Base-by-base conservation (phyloP, 1,140 invertebrate genomes). In the Calephelis virginiensis region DNA sequence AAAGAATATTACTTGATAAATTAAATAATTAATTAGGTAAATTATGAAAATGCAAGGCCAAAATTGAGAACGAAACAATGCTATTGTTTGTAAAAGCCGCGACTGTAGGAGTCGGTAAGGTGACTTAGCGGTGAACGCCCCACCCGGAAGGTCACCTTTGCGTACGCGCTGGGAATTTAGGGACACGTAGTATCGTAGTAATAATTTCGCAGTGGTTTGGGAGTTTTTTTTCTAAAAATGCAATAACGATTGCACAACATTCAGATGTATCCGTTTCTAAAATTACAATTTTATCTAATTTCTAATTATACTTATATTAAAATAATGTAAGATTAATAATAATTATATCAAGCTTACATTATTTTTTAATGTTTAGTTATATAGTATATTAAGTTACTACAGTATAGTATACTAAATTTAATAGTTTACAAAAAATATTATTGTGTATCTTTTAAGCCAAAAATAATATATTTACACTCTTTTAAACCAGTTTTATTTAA, bases 91-190 rank as follows among this genome's bases (percentile, higher is more conserved):
- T 62, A 68, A 40, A 38, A 43, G 50, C 40, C 49, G 14, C 48
- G 49, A 43, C 49, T 49, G 49, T 64, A 67, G 69, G 73, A 88
- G 84, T 8, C 50, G 50, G 84, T 89, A 82, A 89, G 84, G 80
- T 69, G 60, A 50, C 59, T 63, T 28, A 11, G 53, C 72, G 85
- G 82, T 83, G 75, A 89, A 84, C 77, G 83, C 68, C 72, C 79
- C 80, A 84, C 83, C 82, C 79, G 83, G 83, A 83, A 89, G 82
- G 86, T 89, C 72, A 89, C 84, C 85, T 83, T 80, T 75, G 65
- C 75, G 71, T 63, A 56, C 60, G 72, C 73, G 72, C 74, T 61
- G 76, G 73, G 70, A 78, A 72, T 82, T 80, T 75, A 78, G 76
- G 76, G 76, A 77, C 75, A 78, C 69, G 10, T 50, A 68, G 69